Percentiles rank a stretch among this genome's conserved stretches.
These are phyloP conservation scores for Aphelenchoides avenae DNA, from an alignment of 1,140 invertebrate species.

Conservation along the genomic window DNA sequence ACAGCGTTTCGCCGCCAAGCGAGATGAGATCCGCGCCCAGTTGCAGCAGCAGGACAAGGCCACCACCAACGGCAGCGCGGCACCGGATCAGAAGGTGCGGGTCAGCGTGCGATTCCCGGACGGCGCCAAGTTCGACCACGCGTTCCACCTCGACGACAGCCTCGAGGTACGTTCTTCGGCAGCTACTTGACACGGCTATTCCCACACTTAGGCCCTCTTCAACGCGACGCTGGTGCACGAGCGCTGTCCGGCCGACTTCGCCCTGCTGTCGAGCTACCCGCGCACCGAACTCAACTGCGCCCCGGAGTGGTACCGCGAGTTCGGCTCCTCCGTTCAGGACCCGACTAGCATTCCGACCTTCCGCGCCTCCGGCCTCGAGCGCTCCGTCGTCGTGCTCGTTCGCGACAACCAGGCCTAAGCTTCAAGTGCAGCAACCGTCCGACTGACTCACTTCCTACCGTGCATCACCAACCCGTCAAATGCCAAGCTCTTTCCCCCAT, in stretches of 20 bases:
- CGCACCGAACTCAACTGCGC: constrained; percentile 28
- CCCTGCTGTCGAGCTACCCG: constrained; percentile 34
- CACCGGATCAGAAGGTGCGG: constrained; percentile 29
- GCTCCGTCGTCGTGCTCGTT: constrained; percentile 24
- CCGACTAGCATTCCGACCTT: constrained; percentile 29
- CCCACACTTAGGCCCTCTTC: constrained; percentile 32
- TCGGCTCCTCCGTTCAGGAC: neutral
- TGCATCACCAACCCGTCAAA: too few relatives aligned
- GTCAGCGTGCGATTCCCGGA: constrained; percentile 32
- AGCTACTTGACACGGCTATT: neutral
- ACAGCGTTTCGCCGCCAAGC: neutral
- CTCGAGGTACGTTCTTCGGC: constrained; percentile 17
- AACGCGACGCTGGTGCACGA: constrained; percentile 35
- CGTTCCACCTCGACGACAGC: constrained; percentile 27
- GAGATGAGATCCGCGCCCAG: neutral
- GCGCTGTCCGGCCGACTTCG: constrained; percentile 38
- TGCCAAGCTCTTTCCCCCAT: too few relatives aligned
- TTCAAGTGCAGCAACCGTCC: too few relatives aligned
- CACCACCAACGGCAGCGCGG: neutral
- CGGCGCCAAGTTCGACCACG: constrained; percentile 25
- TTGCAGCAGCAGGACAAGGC: constrained; percentile 3
- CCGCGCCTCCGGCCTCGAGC: constrained; percentile 31
- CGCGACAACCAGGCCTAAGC: constrained; percentile 43
- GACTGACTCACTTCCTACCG: too few relatives aligned
- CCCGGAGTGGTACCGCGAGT: constrained; percentile 42